Evolutionary conservation across 1,140 invertebrate species (phyloP), one percentile per base, ranked within the genome.

Genomic region (Stenopsyche tienmushanensis): DNA sequence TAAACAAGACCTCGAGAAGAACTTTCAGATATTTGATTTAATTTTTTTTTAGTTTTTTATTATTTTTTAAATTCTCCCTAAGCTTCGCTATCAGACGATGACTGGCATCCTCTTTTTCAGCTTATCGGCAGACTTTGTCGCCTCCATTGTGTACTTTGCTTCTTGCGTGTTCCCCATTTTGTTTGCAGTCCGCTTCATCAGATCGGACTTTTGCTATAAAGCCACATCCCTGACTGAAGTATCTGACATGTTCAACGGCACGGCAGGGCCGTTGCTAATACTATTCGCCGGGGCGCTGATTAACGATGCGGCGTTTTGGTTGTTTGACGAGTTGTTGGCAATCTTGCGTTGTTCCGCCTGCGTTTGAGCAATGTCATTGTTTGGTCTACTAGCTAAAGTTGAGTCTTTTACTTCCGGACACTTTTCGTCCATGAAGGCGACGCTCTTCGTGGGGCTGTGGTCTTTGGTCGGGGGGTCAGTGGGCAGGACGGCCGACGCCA

Each of bases 121-220:
- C 47, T 55, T 65, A 2, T 41, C 44, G 15, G 44, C 8, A 21
- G 55, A 26, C 20, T 63, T 63, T n/a, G n/a, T n/a, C n/a, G n/a
- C n/a, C n/a, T n/a, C n/a, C n/a, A n/a, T n/a, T n/a, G n/a, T n/a
- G 8, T n/a, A n/a, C n/a, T 41, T 45, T 7, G 29, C 15, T 23
- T 45, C 42, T 13, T 24, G 18, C 41, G 17, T 65, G 34, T 54
- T 62, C 60, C 34, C 60, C 17, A 17, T 52, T 34, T n/a, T n/a
- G 39, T 23, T 17, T 15, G 21, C 10, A 13, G 29, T 5, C 15
- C 47, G 44, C 39, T 58, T 58, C 21, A 58, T 39, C 41, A 17
- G 44, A 13, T 49, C 54, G 17, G 52, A 63, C 55, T 66, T 70
- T 42, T 50, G 68, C 68, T 70, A 70, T 70, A 70, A 70, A 54